Evolutionary conservation across 2,113 vertebrate genomes (phyloP), one percentile per base, ranked within the genome.

Genomic region (Gorsachius goisagi): DNA sequence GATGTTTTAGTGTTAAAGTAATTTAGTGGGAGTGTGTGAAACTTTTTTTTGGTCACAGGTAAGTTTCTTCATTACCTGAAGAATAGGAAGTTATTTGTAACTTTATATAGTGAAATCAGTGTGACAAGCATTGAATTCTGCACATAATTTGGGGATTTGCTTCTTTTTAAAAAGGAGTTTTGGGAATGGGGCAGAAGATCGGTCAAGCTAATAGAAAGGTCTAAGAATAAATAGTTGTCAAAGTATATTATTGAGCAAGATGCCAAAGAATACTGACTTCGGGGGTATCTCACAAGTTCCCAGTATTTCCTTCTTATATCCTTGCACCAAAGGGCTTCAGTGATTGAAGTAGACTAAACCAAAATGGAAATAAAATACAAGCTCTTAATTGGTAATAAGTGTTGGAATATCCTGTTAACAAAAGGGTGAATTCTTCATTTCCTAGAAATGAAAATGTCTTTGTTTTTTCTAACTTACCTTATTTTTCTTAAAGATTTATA

Each of bases 231-330:
- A 50, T 41, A 35, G 15, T 58, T 72, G 73, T 58, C 12, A 9
- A 44, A 78, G 20, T 55, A 59, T 41, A 13, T 79, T 75, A 56
- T 11, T 69, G 37, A 52, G 44, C 17, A 37, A 67, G 56, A 39
- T 50, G 75, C 4, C 0, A 1, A 30, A 52, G 32, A 82, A 19
- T 8, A 37, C 7, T 26, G 9, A 26, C 9, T 56, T 17, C 2
- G 9, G 3, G 27, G 59, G n/a, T 21, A 5, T 62, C 20, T 71
- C 62, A 20, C 4, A 39, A 23, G 11, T 60, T 72, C 37, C 18
- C 2, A 4, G 2, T 59, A 39, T 39, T 88, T 84, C 3, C 26
- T 66, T 50, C 24, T 45, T 66, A 5, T 5, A 37, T 45, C 59
- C 44, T 56, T 90, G 32, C 17, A 50, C 19, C 8, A 13, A 22